Conservation (phyloP, 2,888 invertebrate genomes). For the Galerucella calmariensis region DNA sequence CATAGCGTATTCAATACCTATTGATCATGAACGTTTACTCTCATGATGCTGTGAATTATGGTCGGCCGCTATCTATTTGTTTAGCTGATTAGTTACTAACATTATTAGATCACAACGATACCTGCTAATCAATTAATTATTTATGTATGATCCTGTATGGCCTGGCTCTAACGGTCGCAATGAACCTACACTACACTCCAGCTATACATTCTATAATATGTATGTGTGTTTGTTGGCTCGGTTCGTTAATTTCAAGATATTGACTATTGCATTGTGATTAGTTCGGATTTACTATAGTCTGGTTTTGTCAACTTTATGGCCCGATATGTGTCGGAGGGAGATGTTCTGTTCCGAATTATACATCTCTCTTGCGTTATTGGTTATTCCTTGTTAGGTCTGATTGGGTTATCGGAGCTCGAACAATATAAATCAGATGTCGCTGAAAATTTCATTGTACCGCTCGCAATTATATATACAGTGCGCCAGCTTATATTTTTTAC, state of each 20-base stretch:
- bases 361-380: slow-evolving; percentile 2
- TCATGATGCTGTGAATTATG: slow-evolving; percentile 66
- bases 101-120: slow-evolving; percentile 67
- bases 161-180: slow-evolving; percentile 4
- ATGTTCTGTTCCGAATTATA: slow-evolving; percentile 13
- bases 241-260: slow-evolving; percentile 64
- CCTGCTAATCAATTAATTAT: slow-evolving; percentile 67
- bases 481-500: too few species aligned
- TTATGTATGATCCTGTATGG: slow-evolving; percentile 63
- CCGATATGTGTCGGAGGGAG: slow-evolving; percentile 26
- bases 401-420: slow-evolving; percentile 26
- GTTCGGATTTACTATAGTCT: slow-evolving; percentile 47
- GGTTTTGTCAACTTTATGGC: slow-evolving; percentile 50
- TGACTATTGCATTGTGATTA: slow-evolving; percentile 56
- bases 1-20: slow-evolving; percentile 65
- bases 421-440: slow-evolving; percentile 35
- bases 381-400: slow-evolving; percentile 28
- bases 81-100: slow-evolving; percentile 67
- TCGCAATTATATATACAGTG: too few species aligned
- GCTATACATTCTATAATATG: slow-evolving; percentile 1
- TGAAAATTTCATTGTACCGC: slow-evolving; percentile 23
- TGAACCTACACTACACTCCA: not conserved
- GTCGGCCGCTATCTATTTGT: slow-evolving; percentile 67
- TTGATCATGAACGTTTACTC: slow-evolving; percentile 65
- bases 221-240: slow-evolving; percentile 44